Base-by-base conservation (phyloP, 1,140 invertebrate genomes). In the Drosophila ercepeae region DNA sequence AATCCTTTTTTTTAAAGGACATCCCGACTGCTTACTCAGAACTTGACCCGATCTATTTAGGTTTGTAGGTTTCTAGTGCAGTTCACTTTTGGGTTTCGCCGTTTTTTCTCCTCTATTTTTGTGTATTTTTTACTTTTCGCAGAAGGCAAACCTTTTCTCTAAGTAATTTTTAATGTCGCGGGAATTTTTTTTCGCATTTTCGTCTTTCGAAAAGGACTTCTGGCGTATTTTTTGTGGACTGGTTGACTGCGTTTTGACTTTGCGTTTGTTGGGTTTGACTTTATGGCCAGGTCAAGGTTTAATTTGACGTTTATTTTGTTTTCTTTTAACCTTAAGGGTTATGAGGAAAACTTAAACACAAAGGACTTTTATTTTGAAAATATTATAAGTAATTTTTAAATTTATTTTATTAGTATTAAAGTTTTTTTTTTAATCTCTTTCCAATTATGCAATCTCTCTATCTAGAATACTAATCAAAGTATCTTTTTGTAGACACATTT, bases 51-150 rank as follows among this genome's bases (percentile, higher is more conserved):
- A 78, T 74, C 78, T 73, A 84, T 84, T 86, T 84, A 84, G 82
- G 83, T 84, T 84, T 84, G 58, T 84, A 84, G 81, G 73, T 84
- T 84, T 84, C 74, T 78, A 84, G 82, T 86, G 81, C 81, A 84
- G 52, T 65, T 52, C 36, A 0, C 18, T 44, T 52, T 8, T 34
- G 44, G 19, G 36, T 68, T 36, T 13, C 29, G 14, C 11, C 23
- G 3, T 48, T 46, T 52, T 19, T 14, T 5, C 5, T 53, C 25
- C 32, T 23, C 13, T 1, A 14, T 25, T 45, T 42, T 18, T 4
- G 19, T 50, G 34, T 42, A 23, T 58, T 49, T 74, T 67, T 75
- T 60, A 39, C 45, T 18, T 36, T 86, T 86, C 72, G 29, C 13
- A 19, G 57, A 78, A 78, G 27, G 29, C 0, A 1, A 18, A 25